phyloP scores from a whole-genome alignment of 2,113 vertebrate genomes.

The Astur gentilis region DNA sequence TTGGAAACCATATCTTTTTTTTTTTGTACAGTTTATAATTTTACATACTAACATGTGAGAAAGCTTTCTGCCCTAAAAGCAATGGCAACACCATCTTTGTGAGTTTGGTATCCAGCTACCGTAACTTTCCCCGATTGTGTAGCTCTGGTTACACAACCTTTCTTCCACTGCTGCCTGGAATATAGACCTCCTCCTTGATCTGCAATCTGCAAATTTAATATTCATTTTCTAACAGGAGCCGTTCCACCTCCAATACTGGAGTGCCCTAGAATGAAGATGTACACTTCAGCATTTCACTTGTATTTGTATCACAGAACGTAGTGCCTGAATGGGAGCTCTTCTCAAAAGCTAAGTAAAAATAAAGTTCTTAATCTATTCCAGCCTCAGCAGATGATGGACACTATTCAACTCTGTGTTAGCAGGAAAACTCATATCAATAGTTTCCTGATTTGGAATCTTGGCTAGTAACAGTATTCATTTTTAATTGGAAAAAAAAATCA shows the following conservation, averaged over 20 bases:
- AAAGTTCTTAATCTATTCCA: not conserved
- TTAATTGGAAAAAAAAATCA: not conserved
- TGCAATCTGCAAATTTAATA: not conserved
- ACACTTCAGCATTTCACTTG: not conserved
- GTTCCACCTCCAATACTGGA: not conserved
- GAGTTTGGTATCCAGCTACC: not conserved
- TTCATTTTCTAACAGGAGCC: not conserved
- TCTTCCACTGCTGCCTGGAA: not conserved
- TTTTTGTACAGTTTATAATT: not conserved
- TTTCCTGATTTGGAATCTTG: not conserved
- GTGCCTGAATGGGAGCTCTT: not conserved
- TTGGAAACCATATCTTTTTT: not conserved
- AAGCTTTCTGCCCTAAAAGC: not conserved
- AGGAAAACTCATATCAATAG: not conserved
- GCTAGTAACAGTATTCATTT: not conserved
- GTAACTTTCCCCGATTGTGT: not conserved
- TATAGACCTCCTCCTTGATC: not conserved
- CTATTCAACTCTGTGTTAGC: not conserved
- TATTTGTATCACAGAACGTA: not conserved
- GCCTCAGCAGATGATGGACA: not conserved
- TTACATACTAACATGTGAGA: not conserved
- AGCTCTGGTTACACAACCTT: not conserved
- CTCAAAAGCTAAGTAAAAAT: not conserved
- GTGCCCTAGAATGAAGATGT: not conserved
- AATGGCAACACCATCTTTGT: not conserved